Evolutionary conservation across 2,888 invertebrate species (phyloP), one percentile per base, ranked within the genome.

Genomic region (Hirtodrosophila histrioides): DNA sequence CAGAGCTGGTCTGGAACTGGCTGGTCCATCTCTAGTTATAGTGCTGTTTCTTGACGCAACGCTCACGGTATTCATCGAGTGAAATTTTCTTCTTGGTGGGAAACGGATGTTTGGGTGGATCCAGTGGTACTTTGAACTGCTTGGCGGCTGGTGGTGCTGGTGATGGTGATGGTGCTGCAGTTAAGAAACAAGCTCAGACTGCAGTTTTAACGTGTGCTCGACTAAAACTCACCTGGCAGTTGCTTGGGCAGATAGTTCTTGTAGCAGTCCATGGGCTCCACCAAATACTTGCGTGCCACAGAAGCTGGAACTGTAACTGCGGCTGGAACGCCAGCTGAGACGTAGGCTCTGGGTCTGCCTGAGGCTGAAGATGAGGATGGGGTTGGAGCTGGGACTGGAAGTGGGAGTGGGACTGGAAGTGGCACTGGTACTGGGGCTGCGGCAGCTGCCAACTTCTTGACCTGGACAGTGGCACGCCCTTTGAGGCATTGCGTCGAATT

Each of bases 221-320:
- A 17, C 17, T 17, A 3, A 5, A 6, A 11, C 35, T 24, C n/a
- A 53, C 48, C 68, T 35, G 43, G 27, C 49, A 4, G 33, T n/a
- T 24, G 27, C 2, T 27, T 12, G 2, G 74, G 51, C 44, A 49
- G 35, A 36, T 74, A 60, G 8, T 35, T 48, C 1, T 33, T 60
- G n/a, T 69, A 50, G 33, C 55, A 56, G 7, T 73, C 73, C 43
- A 57, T 36, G 33, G 73, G 50, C 33, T 73, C 68, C 27, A 51
- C 36, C 12, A 51, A 24, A 33, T 67, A 54, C 5, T 49, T 68
- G 48, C 31, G 9, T 27, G 9, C 7, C 43, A 5, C 17, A 3
- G 31, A 17, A 10, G 23, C 23, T 10, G 11, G 4, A 4, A 27
- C 27, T 27, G 27, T 2, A 17, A 17, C 17, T 17, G 17, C 17